A percentile compares a stretch with the other conserved stretches of the same genome.
Conservation (phyloP, 2,113 vertebrate species). For the Bos indicus region DNA sequence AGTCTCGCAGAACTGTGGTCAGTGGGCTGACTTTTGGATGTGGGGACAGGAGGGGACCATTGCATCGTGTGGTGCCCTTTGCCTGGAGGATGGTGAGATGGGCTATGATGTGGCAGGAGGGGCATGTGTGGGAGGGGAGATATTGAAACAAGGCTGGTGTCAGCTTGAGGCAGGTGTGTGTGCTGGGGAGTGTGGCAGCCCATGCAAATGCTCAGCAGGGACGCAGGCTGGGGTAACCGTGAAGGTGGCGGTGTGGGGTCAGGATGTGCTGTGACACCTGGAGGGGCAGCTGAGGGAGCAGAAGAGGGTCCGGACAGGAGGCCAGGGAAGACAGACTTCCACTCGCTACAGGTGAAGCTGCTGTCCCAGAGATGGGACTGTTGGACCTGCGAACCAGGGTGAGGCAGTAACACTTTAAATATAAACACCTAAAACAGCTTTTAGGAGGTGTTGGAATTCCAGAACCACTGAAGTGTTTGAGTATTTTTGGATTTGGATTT, state of each 20-base stretch:
- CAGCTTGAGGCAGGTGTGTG: background rate
- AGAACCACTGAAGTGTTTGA: background rate
- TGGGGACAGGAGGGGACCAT: background rate
- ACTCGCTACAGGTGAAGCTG: background rate
- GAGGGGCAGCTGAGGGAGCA: background rate
- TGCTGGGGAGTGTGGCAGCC: too few relatives aligned
- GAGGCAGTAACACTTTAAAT: background rate
- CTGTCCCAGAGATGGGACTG: background rate
- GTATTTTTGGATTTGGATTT: slow-evolving; percentile 12
- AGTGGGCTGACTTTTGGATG: background rate
- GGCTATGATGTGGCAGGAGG: background rate
- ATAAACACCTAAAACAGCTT: background rate
- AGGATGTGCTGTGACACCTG: accelerated
- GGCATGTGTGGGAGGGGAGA: background rate
- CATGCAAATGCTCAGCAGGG: accelerated
- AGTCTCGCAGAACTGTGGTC: accelerated
- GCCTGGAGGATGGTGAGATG: background rate
- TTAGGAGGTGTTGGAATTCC: background rate
- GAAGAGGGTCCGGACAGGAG: too few relatives aligned
- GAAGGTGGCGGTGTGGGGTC: background rate
- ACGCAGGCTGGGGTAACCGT: background rate
- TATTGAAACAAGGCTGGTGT: background rate
- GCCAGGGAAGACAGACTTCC: background rate
- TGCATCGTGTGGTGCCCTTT: background rate
- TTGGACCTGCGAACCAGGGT: accelerated